These are phyloP conservation scores for Fregetta grallaria DNA, from an alignment of 2,113 vertebrate species.

Conservation along the genomic window DNA sequence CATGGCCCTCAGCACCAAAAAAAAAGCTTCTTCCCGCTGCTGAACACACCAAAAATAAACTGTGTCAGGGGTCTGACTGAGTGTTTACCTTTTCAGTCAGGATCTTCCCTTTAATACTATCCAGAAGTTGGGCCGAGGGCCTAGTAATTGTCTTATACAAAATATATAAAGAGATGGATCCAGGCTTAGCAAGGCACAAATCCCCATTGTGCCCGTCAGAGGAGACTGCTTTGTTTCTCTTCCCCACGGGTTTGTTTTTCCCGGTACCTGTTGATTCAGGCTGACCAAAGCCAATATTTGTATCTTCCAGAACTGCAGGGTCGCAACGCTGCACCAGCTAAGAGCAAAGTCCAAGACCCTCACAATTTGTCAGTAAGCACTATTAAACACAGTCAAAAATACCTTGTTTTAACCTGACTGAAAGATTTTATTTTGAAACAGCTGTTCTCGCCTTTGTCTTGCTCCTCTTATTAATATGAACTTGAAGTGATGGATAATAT, in stretches of 20 bases:
- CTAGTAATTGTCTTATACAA: not conserved
- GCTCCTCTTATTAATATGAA: not conserved
- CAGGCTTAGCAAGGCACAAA: not conserved
- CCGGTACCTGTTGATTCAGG: not conserved
- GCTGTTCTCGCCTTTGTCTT: not conserved
- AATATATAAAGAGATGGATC: not conserved
- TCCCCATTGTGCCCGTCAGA: not conserved
- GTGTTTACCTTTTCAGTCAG: not conserved
- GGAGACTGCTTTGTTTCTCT: not conserved
- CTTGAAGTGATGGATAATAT: not conserved
- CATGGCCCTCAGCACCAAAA: not conserved
- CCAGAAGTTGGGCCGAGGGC: not conserved
- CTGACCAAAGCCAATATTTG: not conserved
- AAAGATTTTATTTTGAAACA: not conserved
- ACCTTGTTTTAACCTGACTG: not conserved
- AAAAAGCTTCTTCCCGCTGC: not conserved
- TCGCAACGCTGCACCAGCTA: not conserved
- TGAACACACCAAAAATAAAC: not conserved
- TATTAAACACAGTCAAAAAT: not conserved
- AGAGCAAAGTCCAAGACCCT: not conserved
- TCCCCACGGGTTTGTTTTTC: not conserved
- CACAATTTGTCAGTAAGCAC: not conserved
- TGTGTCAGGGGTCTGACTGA: not conserved
- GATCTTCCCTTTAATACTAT: not conserved
- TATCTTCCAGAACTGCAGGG: not conserved